Percentiles rank a stretch among this genome's conserved stretches.
Conservation (phyloP, 2,888 invertebrate genomes). For the Pandemis corylana region DNA sequence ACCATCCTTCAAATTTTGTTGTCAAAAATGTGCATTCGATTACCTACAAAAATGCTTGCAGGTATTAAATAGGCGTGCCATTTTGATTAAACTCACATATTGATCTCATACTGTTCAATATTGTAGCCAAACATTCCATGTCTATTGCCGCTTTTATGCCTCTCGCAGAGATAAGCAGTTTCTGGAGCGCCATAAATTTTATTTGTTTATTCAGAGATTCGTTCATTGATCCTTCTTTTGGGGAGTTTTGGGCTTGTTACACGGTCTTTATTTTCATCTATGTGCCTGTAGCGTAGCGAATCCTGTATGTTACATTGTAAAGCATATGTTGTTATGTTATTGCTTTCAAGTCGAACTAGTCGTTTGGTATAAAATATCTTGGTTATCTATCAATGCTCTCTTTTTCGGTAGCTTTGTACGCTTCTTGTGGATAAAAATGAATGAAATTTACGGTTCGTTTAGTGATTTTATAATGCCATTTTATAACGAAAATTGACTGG, state of each 20-base stretch:
- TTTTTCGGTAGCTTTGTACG: background rate
- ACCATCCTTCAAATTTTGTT: background rate
- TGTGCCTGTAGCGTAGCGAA: background rate
- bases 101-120: constrained; percentile 11
- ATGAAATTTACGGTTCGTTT: constrained; percentile 31
- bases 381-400: background rate
- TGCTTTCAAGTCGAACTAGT: background rate
- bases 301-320: background rate
- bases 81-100: background rate
- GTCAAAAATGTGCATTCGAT: background rate
- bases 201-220: constrained; percentile 46
- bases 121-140: constrained; percentile 30
- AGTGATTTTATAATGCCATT: constrained; percentile 28
- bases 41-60: background rate
- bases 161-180: constrained; percentile 33
- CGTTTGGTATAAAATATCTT: background rate
- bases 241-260: constrained; percentile 17
- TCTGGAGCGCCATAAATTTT: constrained; percentile 44
- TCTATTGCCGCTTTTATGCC: constrained; percentile 39
- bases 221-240: constrained; percentile 40
- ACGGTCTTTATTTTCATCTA: constrained; percentile 13
- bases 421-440: constrained; percentile 3
- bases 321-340: background rate
- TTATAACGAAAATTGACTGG: constrained; percentile 28
- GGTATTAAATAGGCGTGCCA: too few relatives aligned